A percentile compares a stretch with the other conserved stretches of the same genome.
Conservation (phyloP, 2,888 invertebrate species). For the Apamea crenata region DNA sequence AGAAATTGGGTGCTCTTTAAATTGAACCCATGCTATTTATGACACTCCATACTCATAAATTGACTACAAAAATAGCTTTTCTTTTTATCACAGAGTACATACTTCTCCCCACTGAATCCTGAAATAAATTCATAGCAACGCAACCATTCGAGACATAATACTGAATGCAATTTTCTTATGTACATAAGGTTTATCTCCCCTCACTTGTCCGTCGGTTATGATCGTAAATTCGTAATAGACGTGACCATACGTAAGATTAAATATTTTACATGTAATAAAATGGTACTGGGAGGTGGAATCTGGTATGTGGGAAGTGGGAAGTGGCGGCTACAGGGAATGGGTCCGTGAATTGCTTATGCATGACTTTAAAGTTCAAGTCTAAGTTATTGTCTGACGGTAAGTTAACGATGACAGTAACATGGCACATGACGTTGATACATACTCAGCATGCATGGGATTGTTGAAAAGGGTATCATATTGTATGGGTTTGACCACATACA, state of each 20-base stretch:
- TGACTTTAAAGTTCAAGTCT: conserved; percentile 39
- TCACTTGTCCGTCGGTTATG: conserved; percentile 58
- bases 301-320: background rate
- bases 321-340: background rate
- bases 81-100: conserved; percentile 15
- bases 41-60: conserved; percentile 12
- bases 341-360: conserved; percentile 45
- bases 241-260: conserved; percentile 64
- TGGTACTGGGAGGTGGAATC: conserved; percentile 16
- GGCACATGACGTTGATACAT: background rate
- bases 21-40: background rate
- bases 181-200: conserved; percentile 68
- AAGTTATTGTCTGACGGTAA: conserved; percentile 33
- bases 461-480: too few species aligned
- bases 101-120: conserved; percentile 26
- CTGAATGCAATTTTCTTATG: conserved; percentile 66
- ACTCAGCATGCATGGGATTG: background rate
- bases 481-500: too few species aligned
- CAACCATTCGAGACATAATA: conserved; percentile 38
- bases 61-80: background rate
- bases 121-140: conserved; percentile 53
- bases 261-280: conserved; percentile 66
- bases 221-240: conserved; percentile 68
- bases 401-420: conserved; percentile 28
- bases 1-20: background rate